phyloP scores from a whole-genome alignment of 2,888 invertebrate species.

The Arctia plantaginis region DNA sequence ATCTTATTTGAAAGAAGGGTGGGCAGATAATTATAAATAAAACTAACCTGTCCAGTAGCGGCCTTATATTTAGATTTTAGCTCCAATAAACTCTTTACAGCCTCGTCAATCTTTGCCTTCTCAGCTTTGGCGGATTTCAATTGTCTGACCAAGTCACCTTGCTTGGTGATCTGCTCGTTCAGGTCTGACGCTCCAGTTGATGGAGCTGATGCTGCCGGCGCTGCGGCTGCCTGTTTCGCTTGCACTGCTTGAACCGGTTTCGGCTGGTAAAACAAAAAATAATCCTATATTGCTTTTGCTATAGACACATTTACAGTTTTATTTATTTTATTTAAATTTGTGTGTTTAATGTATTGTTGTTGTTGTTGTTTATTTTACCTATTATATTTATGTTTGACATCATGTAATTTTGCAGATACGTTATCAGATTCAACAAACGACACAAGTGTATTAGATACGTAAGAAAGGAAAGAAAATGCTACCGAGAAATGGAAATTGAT shows the following conservation, averaged over 20 bases:
- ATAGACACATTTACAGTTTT: too few species aligned
- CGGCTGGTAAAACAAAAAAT: conserved; percentile 61
- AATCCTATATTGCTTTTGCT: too few species aligned
- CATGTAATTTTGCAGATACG: too few species aligned
- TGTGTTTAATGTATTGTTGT: too few species aligned
- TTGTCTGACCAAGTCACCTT: conserved; percentile 83
- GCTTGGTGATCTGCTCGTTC: conserved; percentile 69
- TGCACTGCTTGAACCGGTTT: conserved; percentile 62
- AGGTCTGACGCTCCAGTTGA: conserved; percentile 33
- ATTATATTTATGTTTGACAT: too few species aligned
- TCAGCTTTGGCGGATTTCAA: conserved; percentile 89
- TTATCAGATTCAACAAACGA: too few species aligned
- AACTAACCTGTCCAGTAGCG: conserved; percentile 23
- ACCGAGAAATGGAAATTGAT: too few species aligned
- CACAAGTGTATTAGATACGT: too few species aligned
- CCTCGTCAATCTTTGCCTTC: conserved; percentile 81
- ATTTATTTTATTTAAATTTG: too few species aligned
- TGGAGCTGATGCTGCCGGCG: conserved; percentile 27
- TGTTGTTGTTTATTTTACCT: too few species aligned
- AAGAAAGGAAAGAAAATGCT: too few species aligned
- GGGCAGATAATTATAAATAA: neutral
- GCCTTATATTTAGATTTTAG: conserved; percentile 91
- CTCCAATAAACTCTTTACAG: conserved; percentile 86
- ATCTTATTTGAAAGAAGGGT: too few species aligned
- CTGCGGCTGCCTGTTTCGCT: conserved; percentile 56